Evolutionary conservation across 2,888 invertebrate species (phyloP), one percentile per base, ranked within the genome.

Genomic region (Notodonta ziczac): DNA sequence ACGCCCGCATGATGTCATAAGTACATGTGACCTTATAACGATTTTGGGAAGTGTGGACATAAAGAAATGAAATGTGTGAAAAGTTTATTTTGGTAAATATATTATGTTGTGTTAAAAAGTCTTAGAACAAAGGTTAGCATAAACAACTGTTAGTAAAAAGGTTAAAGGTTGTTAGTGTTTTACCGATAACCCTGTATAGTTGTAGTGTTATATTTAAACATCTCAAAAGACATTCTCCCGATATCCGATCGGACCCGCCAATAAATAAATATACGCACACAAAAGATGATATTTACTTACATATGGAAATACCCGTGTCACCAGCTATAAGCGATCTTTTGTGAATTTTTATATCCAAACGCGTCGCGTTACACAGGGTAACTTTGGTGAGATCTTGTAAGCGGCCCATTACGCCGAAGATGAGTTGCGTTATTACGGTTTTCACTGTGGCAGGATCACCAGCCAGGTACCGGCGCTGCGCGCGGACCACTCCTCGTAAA

Each of bases 401-500:
- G 55, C 54, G 57, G 16, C 57, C 51, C 40, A 62, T 68, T 62
- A 64, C 62, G 56, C 32, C 46, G n/a, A 40, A 60, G 52, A 56
- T 52, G 53, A 62, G 60, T 55, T 35, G 56, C 10, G 53, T 58
- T 63, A 65, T 57, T 62, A 57, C 60, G 63, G 66, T 65, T 67
- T 69, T 72, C 72, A 73, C 72, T 70, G 70, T 69, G 66, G 62
- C 62, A 58, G 60, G 62, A 61, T 62, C 59, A 55, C 57, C 55
- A 57, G 52, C 55, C 54, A 60, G 51, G 56, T 44, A 55, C 44
- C 68, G 52, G 51, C 48, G 42, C 52, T n/a, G 48, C 32, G 54
- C 55, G 50, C 42, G 60, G 53, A 60, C 52, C 46, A 62, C 65
- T 71, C 52, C 62, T 83, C 85, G 79, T 88, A 88, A 89, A 89